Base-by-base conservation (phyloP, 2,113 vertebrate genomes). In the Henicopernis longicauda region DNA sequence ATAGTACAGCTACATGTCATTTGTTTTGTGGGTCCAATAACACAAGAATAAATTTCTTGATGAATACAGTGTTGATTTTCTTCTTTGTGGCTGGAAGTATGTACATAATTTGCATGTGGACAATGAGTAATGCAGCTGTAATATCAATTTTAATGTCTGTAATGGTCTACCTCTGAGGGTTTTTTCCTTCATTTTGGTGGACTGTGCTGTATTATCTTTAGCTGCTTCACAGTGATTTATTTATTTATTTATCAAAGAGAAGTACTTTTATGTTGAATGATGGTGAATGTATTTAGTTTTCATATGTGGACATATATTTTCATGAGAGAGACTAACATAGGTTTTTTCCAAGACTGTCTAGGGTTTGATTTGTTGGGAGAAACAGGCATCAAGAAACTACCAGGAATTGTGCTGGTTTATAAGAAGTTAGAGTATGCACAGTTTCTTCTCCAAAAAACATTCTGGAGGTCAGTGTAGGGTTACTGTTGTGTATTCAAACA, bases 21-120 rank as follows among this genome's bases (percentile, higher is more conserved):
- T 77, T 61, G 21, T 52, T 63, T 54, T 50, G n/a, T 70, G 50
- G 55, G 14, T 70, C 54, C 34, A 31, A 6, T 17, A 88, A 12
- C 9, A 65, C 6, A 49, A 21, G 52, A 93, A 70, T 38, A 38
- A 62, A n/a, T 93, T 50, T 86, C 81, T 93, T 88, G 86, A 86
- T 95, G 65, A 92, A 21, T 71, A 62, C 49, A 90, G 54, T 20
- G 58, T 86, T 95, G 82, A 55, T 95, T 96, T 87, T 93, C 86
- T 97, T 82, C 65, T 82, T 93, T 72, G 74, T 91, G 89, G 67
- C 71, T 90, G 47, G 67, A 95, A 84, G 70, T 14, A 36, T 76
- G 70, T 82, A 10, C 8, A 0, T 42, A 29, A 55, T 63, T 91
- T 79, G 61, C 34, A n/a, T 1, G 1, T 16, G 69, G 34, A 22